Evolutionary conservation across 1,140 invertebrate species (phyloP).

Genomic region (Belonocnema kinseyi): DNA sequence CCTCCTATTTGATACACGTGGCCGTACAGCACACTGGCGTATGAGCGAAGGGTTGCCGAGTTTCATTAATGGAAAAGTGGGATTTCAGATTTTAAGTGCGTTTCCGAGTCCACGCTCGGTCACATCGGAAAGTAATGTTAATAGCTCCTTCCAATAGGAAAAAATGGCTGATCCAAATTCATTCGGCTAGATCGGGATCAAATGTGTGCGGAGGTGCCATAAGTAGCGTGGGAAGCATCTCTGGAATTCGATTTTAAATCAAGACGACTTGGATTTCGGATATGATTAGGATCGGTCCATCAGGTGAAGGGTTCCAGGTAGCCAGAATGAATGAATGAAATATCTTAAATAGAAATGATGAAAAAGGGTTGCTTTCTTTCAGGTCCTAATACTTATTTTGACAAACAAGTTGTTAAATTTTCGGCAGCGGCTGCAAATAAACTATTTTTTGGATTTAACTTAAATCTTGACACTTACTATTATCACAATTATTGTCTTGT

Average conservation of each 20-base stretch:
- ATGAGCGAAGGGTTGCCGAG: constrained; percentile 65
- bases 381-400: too few relatives aligned
- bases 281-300: not conserved
- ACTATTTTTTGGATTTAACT: too few relatives aligned
- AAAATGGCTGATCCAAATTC: constrained; percentile 61
- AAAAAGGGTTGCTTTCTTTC: too few relatives aligned
- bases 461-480: too few relatives aligned
- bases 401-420: too few relatives aligned
- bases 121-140: constrained; percentile 55
- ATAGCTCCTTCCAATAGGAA: constrained; percentile 58
- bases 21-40: constrained; percentile 47
- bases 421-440: too few relatives aligned
- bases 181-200: constrained; percentile 51
- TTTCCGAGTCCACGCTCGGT: constrained; percentile 62
- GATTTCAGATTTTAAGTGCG: constrained; percentile 72
- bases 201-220: constrained; percentile 39
- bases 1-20: constrained; percentile 46
- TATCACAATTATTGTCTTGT: too few relatives aligned
- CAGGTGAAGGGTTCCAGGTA: too few relatives aligned
- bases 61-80: constrained; percentile 72
- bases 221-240: constrained; percentile 49
- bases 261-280: constrained; percentile 43
- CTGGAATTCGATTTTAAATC: constrained; percentile 50
- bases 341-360: too few relatives aligned
- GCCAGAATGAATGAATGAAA: too few relatives aligned